Evolutionary conservation across 2,113 vertebrate species (phyloP).

Genomic region (Danio rerio): GRCz12tu NC_133188.1:24474001-24474500

Average conservation of each 20-base stretch:
- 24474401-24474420: constrained; percentile 5
- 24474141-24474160: neutral
- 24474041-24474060: too few relatives aligned
- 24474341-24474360: constrained; percentile 11
- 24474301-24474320: neutral
- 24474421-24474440: constrained; percentile 1
- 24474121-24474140: neutral
- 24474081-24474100: neutral
- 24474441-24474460: constrained; percentile 28
- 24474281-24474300: neutral
- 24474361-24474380: neutral
- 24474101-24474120: neutral
- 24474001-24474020: too few relatives aligned
- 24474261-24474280: neutral
- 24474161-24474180: neutral
- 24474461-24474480: constrained; percentile 13
- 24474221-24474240: neutral
- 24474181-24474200: neutral
- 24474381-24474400: neutral
- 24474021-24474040: too few relatives aligned
- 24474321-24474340: neutral
- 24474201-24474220: neutral
- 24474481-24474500: constrained; percentile 16
- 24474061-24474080: too few relatives aligned
- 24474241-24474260: neutral